These are phyloP conservation scores for Symphodus melops DNA, from an alignment of 2,113 vertebrate genomes.

Conservation along the genomic window DNA sequence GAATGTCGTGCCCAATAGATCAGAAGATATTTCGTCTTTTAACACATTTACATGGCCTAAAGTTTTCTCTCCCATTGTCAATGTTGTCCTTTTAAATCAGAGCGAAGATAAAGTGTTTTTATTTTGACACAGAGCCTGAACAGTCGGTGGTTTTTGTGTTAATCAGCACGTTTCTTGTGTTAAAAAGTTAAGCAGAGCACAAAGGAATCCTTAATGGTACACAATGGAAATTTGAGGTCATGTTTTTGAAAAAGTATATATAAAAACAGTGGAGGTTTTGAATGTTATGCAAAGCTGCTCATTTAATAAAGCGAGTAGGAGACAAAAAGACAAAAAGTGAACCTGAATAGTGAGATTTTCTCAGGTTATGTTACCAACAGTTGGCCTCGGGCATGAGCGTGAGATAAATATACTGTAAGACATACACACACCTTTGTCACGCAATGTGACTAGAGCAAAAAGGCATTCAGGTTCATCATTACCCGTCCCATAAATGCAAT, in stretches of 20 bases:
- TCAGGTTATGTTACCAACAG: conserved; percentile 57
- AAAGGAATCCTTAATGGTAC: background rate
- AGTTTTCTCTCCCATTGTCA: background rate
- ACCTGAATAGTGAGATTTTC: conserved; percentile 74
- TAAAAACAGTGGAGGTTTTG: conserved; percentile 8
- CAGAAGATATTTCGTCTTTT: conserved; percentile 13
- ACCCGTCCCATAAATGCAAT: conserved; percentile 11
- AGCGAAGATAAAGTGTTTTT: background rate
- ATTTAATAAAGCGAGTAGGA: conserved; percentile 12
- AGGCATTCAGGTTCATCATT: conserved; percentile 34
- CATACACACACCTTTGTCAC: conserved; percentile 70
- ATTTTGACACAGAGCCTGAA: background rate
- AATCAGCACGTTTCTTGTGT: conserved; percentile 5
- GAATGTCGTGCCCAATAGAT: background rate
- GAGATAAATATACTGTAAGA: conserved; percentile 65
- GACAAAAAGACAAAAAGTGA: conserved; percentile 59
- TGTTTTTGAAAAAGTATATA: background rate
- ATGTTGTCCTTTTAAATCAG: background rate
- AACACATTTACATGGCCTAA: background rate
- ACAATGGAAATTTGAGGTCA: conserved; percentile 1
- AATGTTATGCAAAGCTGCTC: conserved; percentile 7
- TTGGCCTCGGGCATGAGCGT: conserved; percentile 52
- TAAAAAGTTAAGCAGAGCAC: background rate
- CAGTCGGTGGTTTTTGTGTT: background rate
- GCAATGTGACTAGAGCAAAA: conserved; percentile 58